A percentile compares a stretch with the other conserved stretches of the same genome.
These are phyloP conservation scores for Diceros bicornis DNA, from an alignment of 2,797 vertebrate genomes.

Conservation along the genomic window DNA sequence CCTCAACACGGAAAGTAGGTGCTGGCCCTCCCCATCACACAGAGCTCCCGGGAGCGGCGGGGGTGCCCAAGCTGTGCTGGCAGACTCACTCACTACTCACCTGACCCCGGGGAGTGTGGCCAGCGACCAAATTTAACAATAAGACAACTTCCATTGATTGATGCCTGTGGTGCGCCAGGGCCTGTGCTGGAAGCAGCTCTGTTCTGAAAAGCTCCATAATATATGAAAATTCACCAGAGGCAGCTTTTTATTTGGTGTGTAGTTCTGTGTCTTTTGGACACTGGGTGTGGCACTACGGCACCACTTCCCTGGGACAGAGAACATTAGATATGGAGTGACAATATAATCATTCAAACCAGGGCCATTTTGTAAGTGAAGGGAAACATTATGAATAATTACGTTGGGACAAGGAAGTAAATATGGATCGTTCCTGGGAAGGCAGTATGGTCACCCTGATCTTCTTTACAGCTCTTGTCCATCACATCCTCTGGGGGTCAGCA, in stretches of 20 bases:
- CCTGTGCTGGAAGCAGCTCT: not conserved
- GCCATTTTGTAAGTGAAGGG: not conserved
- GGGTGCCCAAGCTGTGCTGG: not conserved
- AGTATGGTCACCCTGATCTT: not conserved
- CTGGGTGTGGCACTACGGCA: not conserved
- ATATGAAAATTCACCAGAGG: not conserved
- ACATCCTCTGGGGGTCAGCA: not conserved
- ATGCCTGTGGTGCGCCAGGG: not conserved
- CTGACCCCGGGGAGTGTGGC: not conserved
- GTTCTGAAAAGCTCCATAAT: not conserved
- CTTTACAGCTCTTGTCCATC: not conserved
- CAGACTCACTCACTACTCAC: not conserved
- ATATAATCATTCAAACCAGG: constrained; percentile 3
- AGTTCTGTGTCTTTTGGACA: constrained; percentile 19
- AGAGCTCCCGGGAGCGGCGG: not conserved
- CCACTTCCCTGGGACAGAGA: not conserved
- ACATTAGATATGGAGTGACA: not conserved
- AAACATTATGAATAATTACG: not conserved
- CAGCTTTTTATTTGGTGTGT: not conserved
- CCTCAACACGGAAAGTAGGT: not conserved
- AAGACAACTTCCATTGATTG: not conserved
- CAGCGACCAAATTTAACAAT: not conserved
- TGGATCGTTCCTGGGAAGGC: not conserved
- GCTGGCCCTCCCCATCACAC: not conserved
- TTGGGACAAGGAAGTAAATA: not conserved